Evolutionary conservation across 2,888 invertebrate genomes (phyloP).

Genomic region (Thereva unica): DNA sequence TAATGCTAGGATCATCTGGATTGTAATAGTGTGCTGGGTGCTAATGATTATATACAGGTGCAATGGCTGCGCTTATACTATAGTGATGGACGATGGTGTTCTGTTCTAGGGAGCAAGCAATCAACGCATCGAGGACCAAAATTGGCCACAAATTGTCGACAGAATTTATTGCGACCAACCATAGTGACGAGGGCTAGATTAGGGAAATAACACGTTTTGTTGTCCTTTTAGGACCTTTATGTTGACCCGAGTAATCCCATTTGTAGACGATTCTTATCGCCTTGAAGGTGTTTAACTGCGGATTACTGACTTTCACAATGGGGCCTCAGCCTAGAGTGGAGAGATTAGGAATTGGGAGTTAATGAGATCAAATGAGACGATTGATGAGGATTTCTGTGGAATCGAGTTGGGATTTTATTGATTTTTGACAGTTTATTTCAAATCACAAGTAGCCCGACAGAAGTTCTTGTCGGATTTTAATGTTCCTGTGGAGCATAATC

Average conservation of each 20-base stretch:
- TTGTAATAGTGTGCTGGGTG: neutral
- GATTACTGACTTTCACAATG: constrained; percentile 10
- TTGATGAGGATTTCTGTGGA: no score
- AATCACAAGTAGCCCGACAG: no score
- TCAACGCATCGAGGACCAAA: constrained; percentile 2
- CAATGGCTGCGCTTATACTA: constrained; percentile 2
- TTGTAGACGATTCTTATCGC: constrained; percentile 27
- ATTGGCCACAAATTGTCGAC: constrained; percentile 27
- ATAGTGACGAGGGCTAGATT: constrained; percentile 32
- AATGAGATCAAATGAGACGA: constrained; percentile 5
- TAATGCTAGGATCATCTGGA: constrained; percentile 12
- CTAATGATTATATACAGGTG: constrained; percentile 29
- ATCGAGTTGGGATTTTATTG: no score
- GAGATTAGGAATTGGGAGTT: constrained; percentile 14
- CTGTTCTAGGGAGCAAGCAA: neutral
- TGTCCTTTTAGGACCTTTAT: constrained; percentile 6
- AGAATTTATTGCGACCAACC: constrained; percentile 29
- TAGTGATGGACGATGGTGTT: neutral
- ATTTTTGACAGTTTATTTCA: no score
- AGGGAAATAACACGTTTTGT: constrained; percentile 15
- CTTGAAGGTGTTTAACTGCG: constrained; percentile 15
- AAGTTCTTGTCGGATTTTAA: no score
- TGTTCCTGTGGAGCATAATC: no score
- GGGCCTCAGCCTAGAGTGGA: constrained; percentile 2
- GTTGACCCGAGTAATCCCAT: constrained; percentile 7